Percentiles rank a stretch among this genome's conserved stretches.
These are phyloP conservation scores for Steatocranus sp. DNA, from an alignment of 2,797 vertebrate species.

Conservation along the genomic window DNA sequence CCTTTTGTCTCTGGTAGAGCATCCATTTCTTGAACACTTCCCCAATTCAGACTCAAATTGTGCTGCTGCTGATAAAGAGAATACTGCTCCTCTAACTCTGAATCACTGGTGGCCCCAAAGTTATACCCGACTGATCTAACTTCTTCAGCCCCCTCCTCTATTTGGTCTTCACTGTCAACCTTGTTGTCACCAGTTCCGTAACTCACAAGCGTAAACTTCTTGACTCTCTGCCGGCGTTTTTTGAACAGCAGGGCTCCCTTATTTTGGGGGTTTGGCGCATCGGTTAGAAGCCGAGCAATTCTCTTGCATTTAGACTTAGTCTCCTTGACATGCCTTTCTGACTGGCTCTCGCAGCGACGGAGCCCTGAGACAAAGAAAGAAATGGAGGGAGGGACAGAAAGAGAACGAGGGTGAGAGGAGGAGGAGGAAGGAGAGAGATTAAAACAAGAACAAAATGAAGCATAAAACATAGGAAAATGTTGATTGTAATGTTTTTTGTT, in stretches of 20 bases:
- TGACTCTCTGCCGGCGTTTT: conserved; percentile 84
- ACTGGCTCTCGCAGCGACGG: conserved; percentile 82
- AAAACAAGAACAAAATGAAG: not conserved
- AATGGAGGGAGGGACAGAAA: not conserved
- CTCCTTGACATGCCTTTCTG: conserved; percentile 88
- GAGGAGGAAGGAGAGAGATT: not conserved
- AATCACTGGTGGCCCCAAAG: conserved; percentile 80
- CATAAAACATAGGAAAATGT: not conserved
- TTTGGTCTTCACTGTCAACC: conserved; percentile 68
- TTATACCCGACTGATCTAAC: conserved; percentile 73
- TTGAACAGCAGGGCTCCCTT: conserved; percentile 92
- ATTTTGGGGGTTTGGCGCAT: conserved; percentile 86
- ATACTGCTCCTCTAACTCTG: conserved; percentile 84
- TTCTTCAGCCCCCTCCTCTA: conserved; percentile 70
- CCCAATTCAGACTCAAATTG: conserved; percentile 78
- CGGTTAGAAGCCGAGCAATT: conserved; percentile 84
- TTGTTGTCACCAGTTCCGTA: conserved; percentile 86
- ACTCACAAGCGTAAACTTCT: conserved; percentile 89
- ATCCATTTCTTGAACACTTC: conserved; percentile 83
- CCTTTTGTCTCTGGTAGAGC: conserved; percentile 85
- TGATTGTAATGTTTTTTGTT: not conserved
- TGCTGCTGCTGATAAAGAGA: conserved; percentile 71
- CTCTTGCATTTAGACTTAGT: conserved; percentile 92
- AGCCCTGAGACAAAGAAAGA: conserved; percentile 70
- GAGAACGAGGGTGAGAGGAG: not conserved